Percentiles rank a stretch among this genome's conserved stretches.
Conservation (phyloP, 1,140 invertebrate species). For the Doryteuthis pealeii region DNA sequence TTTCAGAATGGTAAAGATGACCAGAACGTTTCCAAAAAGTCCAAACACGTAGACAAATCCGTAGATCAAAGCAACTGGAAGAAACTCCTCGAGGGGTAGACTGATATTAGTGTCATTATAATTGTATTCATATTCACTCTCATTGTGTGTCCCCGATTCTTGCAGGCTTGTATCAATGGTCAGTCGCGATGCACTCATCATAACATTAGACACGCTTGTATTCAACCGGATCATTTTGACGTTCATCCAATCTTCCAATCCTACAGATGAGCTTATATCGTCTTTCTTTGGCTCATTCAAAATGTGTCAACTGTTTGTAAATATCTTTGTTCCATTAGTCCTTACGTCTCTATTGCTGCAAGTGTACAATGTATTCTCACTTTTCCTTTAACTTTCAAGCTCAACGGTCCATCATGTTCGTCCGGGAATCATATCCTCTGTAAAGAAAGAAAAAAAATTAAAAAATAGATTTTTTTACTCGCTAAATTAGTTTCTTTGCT, state of each 20-base stretch:
- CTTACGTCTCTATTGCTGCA: no score
- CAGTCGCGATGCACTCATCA: background rate
- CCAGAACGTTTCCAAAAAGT: slow-evolving; percentile 66
- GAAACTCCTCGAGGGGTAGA: slow-evolving; percentile 64
- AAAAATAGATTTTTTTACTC: no score
- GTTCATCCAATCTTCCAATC: background rate
- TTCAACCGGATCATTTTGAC: background rate
- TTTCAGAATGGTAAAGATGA: slow-evolving; percentile 65
- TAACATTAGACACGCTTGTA: background rate
- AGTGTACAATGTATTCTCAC: no score
- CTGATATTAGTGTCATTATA: slow-evolving; percentile 48
- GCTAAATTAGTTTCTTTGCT: no score
- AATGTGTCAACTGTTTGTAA: background rate
- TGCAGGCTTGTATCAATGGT: background rate
- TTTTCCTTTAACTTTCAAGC: no score
- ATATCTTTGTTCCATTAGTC: background rate
- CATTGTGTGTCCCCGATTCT: background rate
- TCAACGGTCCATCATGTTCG: no score
- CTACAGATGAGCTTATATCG: background rate
- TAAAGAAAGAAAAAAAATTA: no score
- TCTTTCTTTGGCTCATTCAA: background rate
- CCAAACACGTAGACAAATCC: slow-evolving; percentile 68
- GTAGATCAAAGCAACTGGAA: slow-evolving; percentile 67
- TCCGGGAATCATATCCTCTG: no score
- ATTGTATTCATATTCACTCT: slow-evolving; percentile 59